Conservation (phyloP, 2,113 vertebrate genomes). For the Merops nubicus region DNA sequence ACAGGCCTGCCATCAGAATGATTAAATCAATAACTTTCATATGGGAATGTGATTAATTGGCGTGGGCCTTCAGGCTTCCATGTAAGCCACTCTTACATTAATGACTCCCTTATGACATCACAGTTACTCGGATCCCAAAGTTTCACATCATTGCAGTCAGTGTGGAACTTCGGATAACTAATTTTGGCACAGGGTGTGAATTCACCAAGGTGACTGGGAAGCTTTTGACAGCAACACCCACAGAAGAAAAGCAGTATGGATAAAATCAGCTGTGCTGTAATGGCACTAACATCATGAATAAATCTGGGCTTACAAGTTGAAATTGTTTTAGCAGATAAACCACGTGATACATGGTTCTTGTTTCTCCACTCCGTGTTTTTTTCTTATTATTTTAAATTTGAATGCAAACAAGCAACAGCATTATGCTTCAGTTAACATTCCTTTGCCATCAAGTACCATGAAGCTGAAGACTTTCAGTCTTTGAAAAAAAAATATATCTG, state of each 20-base stretch:
- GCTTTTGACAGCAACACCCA: neutral
- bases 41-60: slow-evolving; percentile 40
- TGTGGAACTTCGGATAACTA: neutral
- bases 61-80: slow-evolving; percentile 21
- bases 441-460: slow-evolving; percentile 4
- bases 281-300: neutral
- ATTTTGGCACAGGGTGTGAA: neutral
- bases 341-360: neutral
- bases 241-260: neutral
- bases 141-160: neutral
- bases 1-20: slow-evolving; percentile 3
- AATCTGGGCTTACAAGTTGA: neutral
- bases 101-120: slow-evolving; percentile 55
- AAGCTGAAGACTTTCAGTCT: neutral
- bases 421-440: neutral
- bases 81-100: neutral
- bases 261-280: neutral
- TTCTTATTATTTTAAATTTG: neutral
- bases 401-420: neutral
- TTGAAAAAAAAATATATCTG: neutral
- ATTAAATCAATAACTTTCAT: slow-evolving; percentile 32
- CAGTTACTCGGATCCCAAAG: neutral
- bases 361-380: neutral
- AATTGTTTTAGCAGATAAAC: neutral
- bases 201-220: neutral